phyloP scores from a whole-genome alignment of 2,797 vertebrate species.

The Loriculus beryllinus region DNA sequence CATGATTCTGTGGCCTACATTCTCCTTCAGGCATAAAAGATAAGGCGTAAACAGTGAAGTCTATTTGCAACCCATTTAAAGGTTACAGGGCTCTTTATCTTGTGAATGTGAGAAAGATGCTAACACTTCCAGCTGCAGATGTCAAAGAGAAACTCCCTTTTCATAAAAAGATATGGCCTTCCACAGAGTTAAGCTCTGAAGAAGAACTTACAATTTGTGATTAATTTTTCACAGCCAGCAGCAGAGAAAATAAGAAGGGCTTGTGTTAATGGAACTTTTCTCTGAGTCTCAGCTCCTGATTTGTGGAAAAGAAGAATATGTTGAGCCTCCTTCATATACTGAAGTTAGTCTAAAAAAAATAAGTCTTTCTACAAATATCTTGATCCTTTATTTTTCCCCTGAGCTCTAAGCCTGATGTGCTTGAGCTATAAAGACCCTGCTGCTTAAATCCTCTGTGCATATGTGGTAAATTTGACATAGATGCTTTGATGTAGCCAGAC shows the following conservation, averaged over 20 bases:
- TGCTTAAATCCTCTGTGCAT: not conserved
- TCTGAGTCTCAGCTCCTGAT: not conserved
- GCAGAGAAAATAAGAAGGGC: not conserved
- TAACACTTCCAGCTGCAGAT: not conserved
- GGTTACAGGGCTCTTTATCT: not conserved
- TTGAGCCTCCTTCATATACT: not conserved
- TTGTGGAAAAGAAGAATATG: not conserved
- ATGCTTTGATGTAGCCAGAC: not conserved
- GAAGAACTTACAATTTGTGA: not conserved
- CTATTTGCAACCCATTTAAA: constrained; percentile 1
- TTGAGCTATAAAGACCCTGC: not conserved
- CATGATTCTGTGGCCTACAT: not conserved
- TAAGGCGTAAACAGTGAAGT: not conserved
- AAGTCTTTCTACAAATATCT: not conserved
- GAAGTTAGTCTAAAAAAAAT: not conserved
- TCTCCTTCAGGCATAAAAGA: not conserved
- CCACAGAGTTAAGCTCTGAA: not conserved
- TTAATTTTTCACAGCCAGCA: not conserved
- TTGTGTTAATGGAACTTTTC: not conserved
- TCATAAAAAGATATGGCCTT: not conserved
- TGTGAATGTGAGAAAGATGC: not conserved
- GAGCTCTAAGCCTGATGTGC: not conserved
- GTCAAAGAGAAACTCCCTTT: not conserved
- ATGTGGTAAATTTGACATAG: not conserved
- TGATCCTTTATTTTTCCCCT: not conserved